Base-by-base conservation (phyloP, 2,888 invertebrate genomes). In the Noctua janthina region DNA sequence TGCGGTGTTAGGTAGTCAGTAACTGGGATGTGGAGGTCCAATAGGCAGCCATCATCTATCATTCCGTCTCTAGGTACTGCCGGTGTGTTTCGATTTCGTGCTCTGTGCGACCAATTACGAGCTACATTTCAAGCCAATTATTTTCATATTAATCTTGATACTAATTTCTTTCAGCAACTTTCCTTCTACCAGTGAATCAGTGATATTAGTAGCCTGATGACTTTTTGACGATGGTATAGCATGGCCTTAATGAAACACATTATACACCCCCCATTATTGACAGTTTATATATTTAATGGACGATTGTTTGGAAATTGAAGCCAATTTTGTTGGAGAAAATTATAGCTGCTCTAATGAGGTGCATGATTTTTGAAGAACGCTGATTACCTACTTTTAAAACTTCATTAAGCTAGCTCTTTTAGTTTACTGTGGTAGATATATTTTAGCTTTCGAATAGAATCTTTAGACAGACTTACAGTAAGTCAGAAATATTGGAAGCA, bases 211-310 rank as follows among this genome's bases (percentile, higher is more conserved):
- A 5, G 67, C 78, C 75, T 92, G 92, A 92, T 91, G 91, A 87
- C 86, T 91, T 94, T 92, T 82, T 94, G 93, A 94, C 89, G 94
- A 93, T 91, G 90, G 89, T 90, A 91, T 94, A 83, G 93, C 94
- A 93, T 94, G 94, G 81, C 82, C 83, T 70, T 92, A 93, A 93
- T 93, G 87, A 90, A 88, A 69, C 77, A 74, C 66, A 85, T 85
- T 83, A 89, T 83, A 87, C 86, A 77, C 73, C 64, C 62, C 59
- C 35, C 20, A 85, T 86, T 87, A 87, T 83, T 73, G 72, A 51
- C 70, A 43, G 69, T 87, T 89, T 76, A 88, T 82, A 83, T 79
- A 75, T 81, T 82, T 82, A 56, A 76, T 64, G 43, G 29, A 56
- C 17, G 23, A 39, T 56, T 83, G 29, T 83, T 64, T 70, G 29